A percentile compares a stretch with the other conserved stretches of the same genome.
Conservation (phyloP, 2,888 invertebrate genomes). For the Morpho helenor region DNA sequence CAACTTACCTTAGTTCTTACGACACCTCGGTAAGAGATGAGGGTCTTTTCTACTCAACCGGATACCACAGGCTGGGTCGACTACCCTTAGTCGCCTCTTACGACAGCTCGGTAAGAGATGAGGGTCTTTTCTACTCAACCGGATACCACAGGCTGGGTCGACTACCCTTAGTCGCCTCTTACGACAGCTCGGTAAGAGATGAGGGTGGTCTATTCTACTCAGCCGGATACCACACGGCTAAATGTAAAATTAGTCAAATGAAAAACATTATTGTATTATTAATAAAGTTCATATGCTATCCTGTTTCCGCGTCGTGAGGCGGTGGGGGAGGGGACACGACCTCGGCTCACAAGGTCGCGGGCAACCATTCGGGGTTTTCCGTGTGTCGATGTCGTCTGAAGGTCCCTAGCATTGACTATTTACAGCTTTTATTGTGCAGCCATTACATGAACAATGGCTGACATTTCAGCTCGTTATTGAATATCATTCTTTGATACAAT, state of each 20-base stretch:
- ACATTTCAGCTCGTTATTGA: conserved; percentile 10
- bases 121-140: too few species aligned
- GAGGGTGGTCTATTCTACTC: too few species aligned
- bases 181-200: too few species aligned
- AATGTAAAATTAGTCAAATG: conserved; percentile 16
- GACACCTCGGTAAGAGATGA: too few species aligned
- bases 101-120: too few species aligned
- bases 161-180: too few species aligned
- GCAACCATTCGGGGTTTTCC: conserved; percentile 58
- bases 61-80: too few species aligned
- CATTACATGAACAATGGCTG: conserved; percentile 9
- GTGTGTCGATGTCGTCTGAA: conserved; percentile 49
- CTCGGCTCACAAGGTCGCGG: conserved; percentile 55
- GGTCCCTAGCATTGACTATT: conserved; percentile 57
- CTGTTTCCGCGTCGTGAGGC: conserved; percentile 43
- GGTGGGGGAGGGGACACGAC: conserved; percentile 45
- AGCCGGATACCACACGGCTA: too few species aligned
- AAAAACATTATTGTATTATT: conserved; percentile 23
- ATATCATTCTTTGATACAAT: not conserved
- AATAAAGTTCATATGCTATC: conserved; percentile 36
- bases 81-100: too few species aligned
- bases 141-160: too few species aligned
- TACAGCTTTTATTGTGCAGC: conserved; percentile 38
- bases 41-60: too few species aligned
- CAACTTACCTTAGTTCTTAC: too few species aligned